These are phyloP conservation scores for Julus scandinavius DNA, from an alignment of 2,888 invertebrate genomes.

Conservation along the genomic window DNA sequence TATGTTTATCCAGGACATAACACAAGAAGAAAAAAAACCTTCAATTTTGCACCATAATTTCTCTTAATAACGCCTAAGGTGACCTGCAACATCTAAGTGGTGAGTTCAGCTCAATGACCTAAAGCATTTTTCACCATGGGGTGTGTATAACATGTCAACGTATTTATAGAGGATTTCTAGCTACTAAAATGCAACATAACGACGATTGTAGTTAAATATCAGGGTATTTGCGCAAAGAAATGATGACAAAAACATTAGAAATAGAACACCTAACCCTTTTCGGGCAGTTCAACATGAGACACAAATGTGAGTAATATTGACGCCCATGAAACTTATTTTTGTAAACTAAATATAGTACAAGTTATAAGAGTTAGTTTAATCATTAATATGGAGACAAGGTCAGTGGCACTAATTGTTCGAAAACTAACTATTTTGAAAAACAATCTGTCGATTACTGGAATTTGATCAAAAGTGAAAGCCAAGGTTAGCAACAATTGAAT, in stretches of 20 bases:
- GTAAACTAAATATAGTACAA: neutral
- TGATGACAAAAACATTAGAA: neutral
- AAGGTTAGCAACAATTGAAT: neutral
- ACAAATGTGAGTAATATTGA: too few relatives aligned
- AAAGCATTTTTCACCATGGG: constrained; percentile 23
- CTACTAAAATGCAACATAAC: constrained; percentile 1
- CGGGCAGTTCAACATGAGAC: neutral
- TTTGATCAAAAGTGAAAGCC: constrained; percentile 26
- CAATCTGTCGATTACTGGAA: neutral
- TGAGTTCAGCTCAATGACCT: constrained; percentile 46
- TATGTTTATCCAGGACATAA: constrained; percentile 12
- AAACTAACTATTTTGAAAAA: neutral
- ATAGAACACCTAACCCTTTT: neutral
- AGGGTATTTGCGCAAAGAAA: neutral
- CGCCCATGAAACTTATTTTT: neutral
- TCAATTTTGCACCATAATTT: constrained; percentile 20
- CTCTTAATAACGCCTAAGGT: constrained; percentile 44
- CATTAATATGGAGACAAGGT: neutral
- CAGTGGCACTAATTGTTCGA: neutral
- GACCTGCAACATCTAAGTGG: constrained; percentile 30
- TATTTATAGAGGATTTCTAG: neutral
- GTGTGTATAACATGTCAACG: constrained; percentile 12
- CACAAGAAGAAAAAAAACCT: neutral
- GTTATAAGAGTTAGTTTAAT: neutral
- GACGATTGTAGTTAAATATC: neutral